Evolutionary conservation across 2,888 invertebrate genomes (phyloP), one percentile per base, ranked within the genome.

Genomic region (Hypsopygia costalis): DNA sequence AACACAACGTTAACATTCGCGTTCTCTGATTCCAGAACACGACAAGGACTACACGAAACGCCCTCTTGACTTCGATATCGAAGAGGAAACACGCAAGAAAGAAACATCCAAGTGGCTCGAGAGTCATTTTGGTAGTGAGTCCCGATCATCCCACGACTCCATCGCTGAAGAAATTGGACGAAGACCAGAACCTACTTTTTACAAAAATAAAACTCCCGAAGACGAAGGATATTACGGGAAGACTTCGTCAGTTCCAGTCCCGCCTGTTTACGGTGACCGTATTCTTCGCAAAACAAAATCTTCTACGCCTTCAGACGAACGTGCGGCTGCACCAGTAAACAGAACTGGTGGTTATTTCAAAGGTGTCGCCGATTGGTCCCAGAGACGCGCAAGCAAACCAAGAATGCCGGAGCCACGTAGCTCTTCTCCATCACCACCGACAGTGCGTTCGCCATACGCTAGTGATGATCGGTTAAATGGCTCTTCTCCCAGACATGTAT

Each of bases 61-160:
- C 40, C 95, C 96, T 0, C 81, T 96, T 48, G 95, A 96, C 78
- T 94, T 95, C 62, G 95, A 96, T 68, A 93, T 95, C 63, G 96
- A 97, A 71, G 96, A 97, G 75, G 95, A 96, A 74, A 96, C 96
- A 4, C 91, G 96, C 45, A 96, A 96, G 77, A 93, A 94, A 52
- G 96, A 97, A 85, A 97, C 96, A 0, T 95, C 95, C 49, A 96
- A 96, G 81, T 97, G 97, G 97, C 89, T 97, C 39, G 96, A 96
- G 65, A 94, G 94, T 64, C 97, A 97, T 74, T 97, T 97, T 68
- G 97, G 97, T 36, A 95, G 95, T 69, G 95, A 95, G 49, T 95
- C 95, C 1, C 91, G 93, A 8, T 94, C 94, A 0, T 95, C 95
- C 0, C 92, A 92, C 55, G 92, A 92, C 52, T 94, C 94, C 7